Percentiles rank a stretch among this genome's conserved stretches.
These are phyloP conservation scores for Verasper variegatus DNA, from an alignment of 2,113 vertebrate species.

Conservation along the genomic window DNA sequence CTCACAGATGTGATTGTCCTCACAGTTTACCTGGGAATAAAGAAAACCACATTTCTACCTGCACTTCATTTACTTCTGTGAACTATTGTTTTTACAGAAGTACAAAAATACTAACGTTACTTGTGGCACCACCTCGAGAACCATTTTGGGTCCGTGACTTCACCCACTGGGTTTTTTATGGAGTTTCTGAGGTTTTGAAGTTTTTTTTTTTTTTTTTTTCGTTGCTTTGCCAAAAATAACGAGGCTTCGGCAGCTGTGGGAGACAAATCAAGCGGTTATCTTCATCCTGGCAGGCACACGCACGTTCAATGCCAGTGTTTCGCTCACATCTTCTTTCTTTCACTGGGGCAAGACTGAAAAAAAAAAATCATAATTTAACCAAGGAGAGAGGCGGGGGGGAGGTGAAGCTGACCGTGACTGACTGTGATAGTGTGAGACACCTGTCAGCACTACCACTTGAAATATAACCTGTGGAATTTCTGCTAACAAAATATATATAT, in stretches of 20 bases:
- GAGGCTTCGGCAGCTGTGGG: conserved; percentile 1
- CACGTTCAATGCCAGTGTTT: conserved; percentile 9
- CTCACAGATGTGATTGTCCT: no score
- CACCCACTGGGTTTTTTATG: neutral
- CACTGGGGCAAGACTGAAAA: neutral
- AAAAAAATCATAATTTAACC: neutral
- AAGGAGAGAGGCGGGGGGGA: neutral
- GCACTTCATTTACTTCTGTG: no score
- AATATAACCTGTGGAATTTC: neutral
- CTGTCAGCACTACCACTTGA: neutral
- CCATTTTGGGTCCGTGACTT: neutral
- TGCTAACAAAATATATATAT: neutral
- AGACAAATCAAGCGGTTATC: conserved; percentile 5
- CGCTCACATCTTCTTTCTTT: neutral
- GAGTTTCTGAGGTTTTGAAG: conserved; percentile 9
- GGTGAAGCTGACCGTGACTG: neutral
- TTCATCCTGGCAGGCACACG: conserved; percentile 6
- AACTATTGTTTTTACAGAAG: neutral
- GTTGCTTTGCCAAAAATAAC: neutral
- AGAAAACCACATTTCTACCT: no score
- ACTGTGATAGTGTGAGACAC: neutral
- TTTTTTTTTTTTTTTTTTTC: neutral
- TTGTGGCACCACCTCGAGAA: neutral
- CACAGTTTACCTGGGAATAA: no score
- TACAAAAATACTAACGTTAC: neutral